Percentiles rank a stretch among this genome's conserved stretches.
Evolutionary conservation across 2,797 vertebrate genomes (phyloP).

Genomic region (Sebastes taczanowskii): DNA sequence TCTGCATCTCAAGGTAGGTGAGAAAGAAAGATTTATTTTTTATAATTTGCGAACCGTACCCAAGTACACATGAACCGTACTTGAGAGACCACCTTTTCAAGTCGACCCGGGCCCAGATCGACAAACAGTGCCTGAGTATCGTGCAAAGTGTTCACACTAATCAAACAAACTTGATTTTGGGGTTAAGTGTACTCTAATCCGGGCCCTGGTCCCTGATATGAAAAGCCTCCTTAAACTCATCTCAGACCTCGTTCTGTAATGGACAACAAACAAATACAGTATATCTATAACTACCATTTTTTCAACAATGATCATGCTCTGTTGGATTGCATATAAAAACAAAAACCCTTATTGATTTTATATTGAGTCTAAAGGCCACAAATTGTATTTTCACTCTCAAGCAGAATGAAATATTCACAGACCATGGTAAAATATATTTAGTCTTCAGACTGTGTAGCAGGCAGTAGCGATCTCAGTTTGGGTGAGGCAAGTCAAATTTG

Average conservation of each 20-base stretch:
- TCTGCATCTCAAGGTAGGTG: background rate
- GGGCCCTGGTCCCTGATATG: background rate
- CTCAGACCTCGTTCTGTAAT: background rate
- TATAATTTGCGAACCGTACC: background rate
- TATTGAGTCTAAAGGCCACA: background rate
- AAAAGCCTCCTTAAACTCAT: background rate
- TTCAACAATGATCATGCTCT: background rate
- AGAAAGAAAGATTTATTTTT: background rate
- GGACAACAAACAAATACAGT: background rate
- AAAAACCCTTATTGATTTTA: background rate
- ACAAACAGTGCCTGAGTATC: no score
- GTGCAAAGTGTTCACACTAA: no score
- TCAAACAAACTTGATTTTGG: no score
- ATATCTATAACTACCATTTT: background rate
- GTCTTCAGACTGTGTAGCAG: background rate
- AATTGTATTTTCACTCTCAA: background rate
- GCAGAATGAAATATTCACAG: background rate
- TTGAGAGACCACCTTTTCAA: no score
- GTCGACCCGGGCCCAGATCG: no score
- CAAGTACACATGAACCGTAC: no score
- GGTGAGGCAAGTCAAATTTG: constrained; percentile 36
- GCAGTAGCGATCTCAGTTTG: constrained; percentile 3
- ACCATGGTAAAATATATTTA: background rate
- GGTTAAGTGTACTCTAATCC: no score
- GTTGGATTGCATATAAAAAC: background rate